Conservation (phyloP, 2,888 invertebrate species). For the Steinernema scapterisci region DNA sequence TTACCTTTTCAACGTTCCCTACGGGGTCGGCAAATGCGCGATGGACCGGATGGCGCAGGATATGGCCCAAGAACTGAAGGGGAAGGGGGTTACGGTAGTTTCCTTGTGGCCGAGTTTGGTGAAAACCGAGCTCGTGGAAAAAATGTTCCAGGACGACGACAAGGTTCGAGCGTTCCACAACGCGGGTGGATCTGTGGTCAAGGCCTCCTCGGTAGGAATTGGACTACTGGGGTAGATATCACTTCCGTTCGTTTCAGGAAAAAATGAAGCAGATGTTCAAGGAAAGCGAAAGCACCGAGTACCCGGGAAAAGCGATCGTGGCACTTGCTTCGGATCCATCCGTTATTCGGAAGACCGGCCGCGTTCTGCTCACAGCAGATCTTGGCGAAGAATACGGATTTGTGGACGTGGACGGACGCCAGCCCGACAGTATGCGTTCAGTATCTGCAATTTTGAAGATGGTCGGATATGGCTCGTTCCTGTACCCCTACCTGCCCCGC, state of each 20-base stretch:
- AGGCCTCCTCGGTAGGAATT: background rate
- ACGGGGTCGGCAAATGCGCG: slow-evolving; percentile 70
- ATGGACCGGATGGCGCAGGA: slow-evolving; percentile 71
- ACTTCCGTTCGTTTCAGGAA: slow-evolving; percentile 24
- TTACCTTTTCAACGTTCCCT: slow-evolving; percentile 70
- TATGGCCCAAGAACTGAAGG: slow-evolving; percentile 68
- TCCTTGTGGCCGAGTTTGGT: slow-evolving; percentile 71
- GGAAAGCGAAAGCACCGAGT: slow-evolving; percentile 56
- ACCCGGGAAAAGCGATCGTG: slow-evolving; percentile 60
- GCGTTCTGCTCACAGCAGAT: slow-evolving; percentile 67
- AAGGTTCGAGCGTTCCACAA: slow-evolving; percentile 77
- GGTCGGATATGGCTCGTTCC: background rate
- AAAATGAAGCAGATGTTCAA: slow-evolving; percentile 39
- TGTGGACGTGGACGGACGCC: slow-evolving; percentile 67
- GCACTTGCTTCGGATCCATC: slow-evolving; percentile 64
- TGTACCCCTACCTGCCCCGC: slow-evolving; percentile 34
- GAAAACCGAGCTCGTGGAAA: slow-evolving; percentile 58
- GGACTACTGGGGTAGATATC: background rate
- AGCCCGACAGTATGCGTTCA: slow-evolving; percentile 6
- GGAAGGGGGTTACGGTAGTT: slow-evolving; percentile 68
- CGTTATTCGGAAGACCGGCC: slow-evolving; percentile 66
- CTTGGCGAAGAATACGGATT: slow-evolving; percentile 69
- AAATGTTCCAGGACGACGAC: slow-evolving; percentile 7
- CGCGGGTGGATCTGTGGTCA: background rate
- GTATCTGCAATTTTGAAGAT: background rate